Evolutionary conservation across 2,797 vertebrate species (phyloP), one percentile per base, ranked within the genome.

Genomic region (Chelonia mydas): DNA sequence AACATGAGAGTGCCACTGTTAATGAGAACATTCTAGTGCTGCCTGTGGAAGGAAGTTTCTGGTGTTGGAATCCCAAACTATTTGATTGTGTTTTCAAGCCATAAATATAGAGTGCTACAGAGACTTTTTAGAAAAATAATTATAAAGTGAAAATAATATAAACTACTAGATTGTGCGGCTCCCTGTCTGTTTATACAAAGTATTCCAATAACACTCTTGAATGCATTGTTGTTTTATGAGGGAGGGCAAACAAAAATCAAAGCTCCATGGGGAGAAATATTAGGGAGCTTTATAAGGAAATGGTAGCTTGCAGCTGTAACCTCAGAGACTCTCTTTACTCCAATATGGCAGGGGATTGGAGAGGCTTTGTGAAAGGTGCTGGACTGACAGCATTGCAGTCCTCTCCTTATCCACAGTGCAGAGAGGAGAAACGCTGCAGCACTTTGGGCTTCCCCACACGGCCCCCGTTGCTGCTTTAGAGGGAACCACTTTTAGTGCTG

Each of bases 151-250:
- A 89, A 84, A n/a, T 28, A 84, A 2, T 31, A 80, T 78, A 81
- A 94, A n/a, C 61, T 88, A 12, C 13, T 92, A 49, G 13, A 49
- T 87, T 76, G 6, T 49, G 23, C 27, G 47, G 23, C 45, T 87
- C 72, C 88, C 83, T 3, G 1, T 89, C 61, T 93, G 61, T 28
- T 96, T n/a, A 9, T 41, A 7, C 33, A 16, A 85, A 94, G 23
- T 76, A 53, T 53, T 81, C 76, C 1, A 81, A 41, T 50, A 61
- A 83, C 8, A 19, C 41, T 78, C 84, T 76, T 82, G 55, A 89
- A 59, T 16, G 7, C 23, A 23, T 6, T 82, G 68, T 49, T 76
- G 7, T 90, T 96, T 96, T 82, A 86, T 83, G 81, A 85, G 59
- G 47, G 2, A 54, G 37, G 27, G 88, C 45, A 84, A 57, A 94